Base-by-base conservation (phyloP, 2,113 vertebrate species). In the Chlamydotis undulata region DNA sequence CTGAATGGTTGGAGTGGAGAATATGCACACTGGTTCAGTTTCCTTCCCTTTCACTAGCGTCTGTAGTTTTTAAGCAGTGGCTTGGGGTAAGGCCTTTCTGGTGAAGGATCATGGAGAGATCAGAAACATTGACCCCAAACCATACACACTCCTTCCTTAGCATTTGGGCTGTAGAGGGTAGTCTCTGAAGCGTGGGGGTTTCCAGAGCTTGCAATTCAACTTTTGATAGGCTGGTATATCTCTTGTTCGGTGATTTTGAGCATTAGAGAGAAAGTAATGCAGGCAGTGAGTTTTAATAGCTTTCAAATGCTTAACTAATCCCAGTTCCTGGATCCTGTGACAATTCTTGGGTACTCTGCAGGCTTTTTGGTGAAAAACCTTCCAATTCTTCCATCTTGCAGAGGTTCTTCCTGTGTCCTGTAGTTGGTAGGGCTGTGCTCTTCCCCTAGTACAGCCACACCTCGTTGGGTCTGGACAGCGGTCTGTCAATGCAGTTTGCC, bases 151-250 rank as follows among this genome's bases (percentile, higher is more conserved):
- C 6, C 5, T 59, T 81, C n/a, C 52, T 23, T 47, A 37, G 13
- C 9, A 2, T 65, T 23, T 69, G 31, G 28, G 12, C 77, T 75
- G 25, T 59, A 83, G 37, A 89, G 23, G 31, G 26, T 19, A 5
- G 3, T 57, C 4, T 76, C 19, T 43, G 29, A 67, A 83, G 29
- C 0, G 0, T 29, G 23, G 6, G 4, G 17, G 4, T 49, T 80
- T 89, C 55, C 60, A 81, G 71, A 63, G 7, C 19, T 67, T 69
- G 41, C 15, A 41, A 3, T 5, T 77, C 26, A 87, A 1, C 29
- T 76, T 47, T 29, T 39, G 43, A 39, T 45, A 60, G 19, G 52
- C 14, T 78, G 12, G 5, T 43, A 0, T 26, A 4, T 39, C 22
- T 88, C n/a, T 61, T 74, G 1, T 5, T 19, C 76, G 16, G 16